These are phyloP conservation scores for Orchestia grillus DNA, from an alignment of 1,140 invertebrate species.

Conservation along the genomic window DNA sequence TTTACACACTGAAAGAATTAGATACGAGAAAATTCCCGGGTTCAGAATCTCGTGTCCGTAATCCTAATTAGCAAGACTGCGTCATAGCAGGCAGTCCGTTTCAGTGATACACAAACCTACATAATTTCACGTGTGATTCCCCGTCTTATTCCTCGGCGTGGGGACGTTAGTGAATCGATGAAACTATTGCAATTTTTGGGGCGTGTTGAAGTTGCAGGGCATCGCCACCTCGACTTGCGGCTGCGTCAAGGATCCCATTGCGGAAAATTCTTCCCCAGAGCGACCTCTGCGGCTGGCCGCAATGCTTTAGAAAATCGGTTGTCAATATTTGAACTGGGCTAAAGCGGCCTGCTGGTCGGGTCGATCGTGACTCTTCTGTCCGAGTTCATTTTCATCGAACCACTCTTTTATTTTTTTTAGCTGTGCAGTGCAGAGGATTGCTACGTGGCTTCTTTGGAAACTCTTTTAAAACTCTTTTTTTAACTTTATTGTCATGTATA, in stretches of 20 bases:
- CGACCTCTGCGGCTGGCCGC: neutral
- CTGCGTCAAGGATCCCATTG: neutral
- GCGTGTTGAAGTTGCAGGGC: neutral
- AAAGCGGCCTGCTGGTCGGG: neutral
- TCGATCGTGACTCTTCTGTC: neutral
- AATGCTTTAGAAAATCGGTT: neutral
- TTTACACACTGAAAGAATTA: no score
- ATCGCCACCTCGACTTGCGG: neutral
- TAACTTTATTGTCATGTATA: no score
- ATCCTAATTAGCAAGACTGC: no score
- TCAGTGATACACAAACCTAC: no score
- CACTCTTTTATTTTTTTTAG: neutral
- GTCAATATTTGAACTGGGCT: neutral
- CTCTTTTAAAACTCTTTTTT: no score
- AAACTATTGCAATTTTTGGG: neutral
- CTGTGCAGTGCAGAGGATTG: neutral
- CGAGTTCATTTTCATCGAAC: neutral
- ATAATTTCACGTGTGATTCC: no score
- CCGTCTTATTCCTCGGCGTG: no score
- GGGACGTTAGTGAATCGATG: no score
- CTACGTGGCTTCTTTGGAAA: no score
- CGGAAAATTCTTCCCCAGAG: neutral
- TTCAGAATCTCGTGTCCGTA: no score
- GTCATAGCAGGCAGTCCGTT: no score
- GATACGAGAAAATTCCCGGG: no score